A percentile compares a stretch with the other conserved stretches of the same genome.
Evolutionary conservation across 2,797 vertebrate species (phyloP).

Genomic region (Tokudaia muenninki): DNA sequence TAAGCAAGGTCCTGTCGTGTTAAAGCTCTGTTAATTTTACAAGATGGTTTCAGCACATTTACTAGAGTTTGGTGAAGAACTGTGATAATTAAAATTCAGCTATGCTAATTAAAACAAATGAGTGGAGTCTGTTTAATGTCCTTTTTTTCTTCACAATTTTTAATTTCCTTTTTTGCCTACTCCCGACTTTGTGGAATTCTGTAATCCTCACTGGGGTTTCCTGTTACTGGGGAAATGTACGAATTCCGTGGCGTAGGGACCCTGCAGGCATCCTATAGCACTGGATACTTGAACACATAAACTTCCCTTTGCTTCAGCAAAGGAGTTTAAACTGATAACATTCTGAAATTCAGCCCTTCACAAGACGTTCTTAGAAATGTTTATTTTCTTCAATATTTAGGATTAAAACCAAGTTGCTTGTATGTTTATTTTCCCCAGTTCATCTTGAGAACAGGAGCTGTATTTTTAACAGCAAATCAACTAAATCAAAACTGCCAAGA

Average conservation of each 20-base stretch:
- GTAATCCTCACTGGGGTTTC: constrained; percentile 61
- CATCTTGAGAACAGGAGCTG: constrained; percentile 17
- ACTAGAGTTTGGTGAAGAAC: constrained; percentile 75
- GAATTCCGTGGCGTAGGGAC: constrained; percentile 30
- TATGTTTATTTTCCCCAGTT: not conserved
- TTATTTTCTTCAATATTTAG: constrained; percentile 54
- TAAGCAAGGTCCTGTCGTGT: constrained; percentile 61
- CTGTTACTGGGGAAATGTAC: constrained; percentile 65
- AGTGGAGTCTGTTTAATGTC: constrained; percentile 73
- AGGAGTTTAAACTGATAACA: constrained; percentile 39
- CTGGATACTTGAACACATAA: constrained; percentile 36
- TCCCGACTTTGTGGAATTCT: constrained; percentile 72
- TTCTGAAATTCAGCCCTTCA: constrained; percentile 18
- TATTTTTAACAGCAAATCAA: constrained; percentile 22
- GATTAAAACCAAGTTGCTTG: not conserved
- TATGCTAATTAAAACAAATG: constrained; percentile 79
- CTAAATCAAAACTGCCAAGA: constrained; percentile 41
- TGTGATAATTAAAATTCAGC: constrained; percentile 81
- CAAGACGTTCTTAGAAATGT: not conserved
- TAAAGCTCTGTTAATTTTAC: constrained; percentile 79
- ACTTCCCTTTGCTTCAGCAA: constrained; percentile 5
- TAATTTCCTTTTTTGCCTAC: constrained; percentile 76
- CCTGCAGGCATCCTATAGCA: not conserved
- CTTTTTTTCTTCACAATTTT: constrained; percentile 64
- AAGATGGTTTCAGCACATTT: constrained; percentile 74